Conservation (phyloP, 2,888 invertebrate genomes). For the Parelbella ahira region DNA sequence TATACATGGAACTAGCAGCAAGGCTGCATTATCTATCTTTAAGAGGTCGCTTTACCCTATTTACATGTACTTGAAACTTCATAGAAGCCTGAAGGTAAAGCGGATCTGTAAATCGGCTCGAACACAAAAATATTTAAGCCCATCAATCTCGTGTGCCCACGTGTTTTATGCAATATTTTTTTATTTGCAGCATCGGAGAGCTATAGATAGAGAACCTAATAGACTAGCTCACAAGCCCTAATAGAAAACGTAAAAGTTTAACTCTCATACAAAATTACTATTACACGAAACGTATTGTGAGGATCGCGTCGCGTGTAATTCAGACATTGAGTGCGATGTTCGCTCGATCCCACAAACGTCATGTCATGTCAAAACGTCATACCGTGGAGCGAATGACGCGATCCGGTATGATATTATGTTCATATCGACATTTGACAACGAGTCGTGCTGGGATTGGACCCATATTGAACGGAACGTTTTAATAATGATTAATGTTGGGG, state of each 20-base stretch:
- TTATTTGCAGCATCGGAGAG: no score
- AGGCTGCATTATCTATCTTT: no score
- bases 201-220: no score
- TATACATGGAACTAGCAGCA: no score
- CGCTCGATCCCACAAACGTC: constrained; percentile 44
- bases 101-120: no score
- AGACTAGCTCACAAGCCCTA: background rate
- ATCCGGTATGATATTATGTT: constrained; percentile 30
- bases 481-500: constrained; percentile 10
- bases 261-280: background rate
- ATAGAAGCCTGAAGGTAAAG: no score
- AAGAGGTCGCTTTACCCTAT: no score
- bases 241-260: background rate
- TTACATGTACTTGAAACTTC: no score
- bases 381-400: constrained; percentile 36
- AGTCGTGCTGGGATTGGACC: constrained; percentile 6
- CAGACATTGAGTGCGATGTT: constrained; percentile 49
- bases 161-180: no score
- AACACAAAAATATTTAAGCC: no score
- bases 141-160: no score
- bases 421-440: constrained; percentile 11
- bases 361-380: constrained; percentile 56
- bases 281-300: background rate
- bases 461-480: constrained; percentile 14
- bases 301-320: constrained; percentile 45